Evolutionary conservation across 2,888 invertebrate genomes (phyloP), one percentile per base, ranked within the genome.

Genomic region (Drosophila limbata): DNA sequence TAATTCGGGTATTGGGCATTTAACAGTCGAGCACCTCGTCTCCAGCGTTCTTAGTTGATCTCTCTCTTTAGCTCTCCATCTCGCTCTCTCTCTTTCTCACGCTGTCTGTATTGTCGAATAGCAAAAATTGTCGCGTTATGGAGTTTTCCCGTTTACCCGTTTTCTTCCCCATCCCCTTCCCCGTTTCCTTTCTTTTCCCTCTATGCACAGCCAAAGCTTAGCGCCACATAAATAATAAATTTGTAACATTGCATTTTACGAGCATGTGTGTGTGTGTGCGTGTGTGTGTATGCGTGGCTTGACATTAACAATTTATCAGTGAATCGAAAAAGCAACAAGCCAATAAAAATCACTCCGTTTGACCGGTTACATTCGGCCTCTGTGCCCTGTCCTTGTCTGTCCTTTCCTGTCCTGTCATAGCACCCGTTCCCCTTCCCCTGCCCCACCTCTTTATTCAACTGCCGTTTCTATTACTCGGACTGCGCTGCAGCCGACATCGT

Each of bases 281-380:
- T 55, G 47, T 56, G 50, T 55, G 59, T 70, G 62, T 75, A 75
- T 64, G 63, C 48, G 60, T 67, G 70, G 67, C 67, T 78, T 69
- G 83, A 85, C 84, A 88, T 84, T 84, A 84, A 84, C 84, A 84
- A 84, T 84, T 84, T 84, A 84, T 88, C 84, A 85, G 86, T 76
- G 84, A 73, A 88, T 88, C 83, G 88, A 78, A 88, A 84, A 81
- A 88, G 84, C 84, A 84, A 85, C 84, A 84, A 84, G 84, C 84
- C 84, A 84, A 84, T 84, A 84, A 84, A 84, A 84, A 82, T 82
- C 82, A 82, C 88, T 84, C 88, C 86, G 86, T 88, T 88, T 84
- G 84, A 88, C 88, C 88, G 81, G 81, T 56, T 73, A 81, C 88
- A 87, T 73, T 87, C 81, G 44, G 68, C 35, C 55, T 37, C 8